Conservation (phyloP, 2,888 invertebrate species). For the Acronicta psi region DNA sequence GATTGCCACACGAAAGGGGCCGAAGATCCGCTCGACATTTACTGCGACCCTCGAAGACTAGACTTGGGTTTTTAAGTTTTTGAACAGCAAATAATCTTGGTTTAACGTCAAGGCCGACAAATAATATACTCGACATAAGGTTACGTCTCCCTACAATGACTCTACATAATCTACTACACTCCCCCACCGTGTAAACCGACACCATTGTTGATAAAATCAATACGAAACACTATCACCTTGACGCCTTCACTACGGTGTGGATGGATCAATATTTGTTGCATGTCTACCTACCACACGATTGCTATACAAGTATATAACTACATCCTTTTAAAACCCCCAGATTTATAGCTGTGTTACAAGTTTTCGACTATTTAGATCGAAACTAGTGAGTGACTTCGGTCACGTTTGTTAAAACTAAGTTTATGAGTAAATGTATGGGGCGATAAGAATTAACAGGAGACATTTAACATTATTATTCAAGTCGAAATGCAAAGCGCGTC, state of each 20-base stretch:
- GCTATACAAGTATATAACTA: background rate
- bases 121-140: no score
- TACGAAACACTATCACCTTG: conserved; percentile 33
- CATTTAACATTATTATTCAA: conserved; percentile 2
- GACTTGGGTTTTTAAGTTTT: no score
- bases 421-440: background rate
- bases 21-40: no score
- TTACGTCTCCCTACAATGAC: no score
- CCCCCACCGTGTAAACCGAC: conserved; percentile 14
- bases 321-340: conserved; percentile 2
- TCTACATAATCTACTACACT: conserved; percentile 8
- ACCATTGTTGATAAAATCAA: conserved; percentile 39
- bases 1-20: no score
- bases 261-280: conserved; percentile 36
- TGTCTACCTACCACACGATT: conserved; percentile 11
- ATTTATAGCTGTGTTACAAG: conserved; percentile 16
- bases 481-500: background rate
- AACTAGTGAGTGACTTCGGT: conserved; percentile 1
- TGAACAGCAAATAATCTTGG: no score
- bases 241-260: conserved; percentile 6
- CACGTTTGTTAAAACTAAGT: conserved; percentile 7
- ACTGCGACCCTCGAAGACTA: no score
- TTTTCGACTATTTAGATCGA: conserved; percentile 26
- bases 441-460: no score
- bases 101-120: no score